Evolutionary conservation across 2,113 vertebrate genomes (phyloP).

Genomic region (Hippocampus zosterae): DNA sequence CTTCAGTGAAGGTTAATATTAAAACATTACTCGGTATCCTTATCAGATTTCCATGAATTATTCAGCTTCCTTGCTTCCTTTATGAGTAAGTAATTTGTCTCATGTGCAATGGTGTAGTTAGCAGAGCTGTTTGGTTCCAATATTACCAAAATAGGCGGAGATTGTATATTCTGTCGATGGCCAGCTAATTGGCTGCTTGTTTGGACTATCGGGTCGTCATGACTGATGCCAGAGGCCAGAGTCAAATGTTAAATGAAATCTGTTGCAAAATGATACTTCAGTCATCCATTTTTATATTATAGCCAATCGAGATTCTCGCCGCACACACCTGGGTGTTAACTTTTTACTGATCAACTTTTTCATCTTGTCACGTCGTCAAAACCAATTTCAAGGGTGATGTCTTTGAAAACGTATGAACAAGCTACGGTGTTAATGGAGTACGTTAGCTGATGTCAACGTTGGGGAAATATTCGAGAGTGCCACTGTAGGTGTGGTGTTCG

Average conservation of each 20-base stretch:
- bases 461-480: background rate
- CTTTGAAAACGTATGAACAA: background rate
- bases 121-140: background rate
- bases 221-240: background rate
- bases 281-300: background rate
- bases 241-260: background rate
- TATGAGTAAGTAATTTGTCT: background rate
- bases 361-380: background rate
- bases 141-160: background rate
- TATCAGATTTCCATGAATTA: background rate
- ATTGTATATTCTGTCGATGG: background rate
- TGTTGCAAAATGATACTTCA: background rate
- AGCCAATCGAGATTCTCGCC: background rate
- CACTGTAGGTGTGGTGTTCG: background rate
- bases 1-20: constrained; percentile 2
- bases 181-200: background rate
- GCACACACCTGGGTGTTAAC: background rate
- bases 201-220: background rate
- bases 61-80: background rate
- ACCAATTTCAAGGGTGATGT: background rate
- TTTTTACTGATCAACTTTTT: background rate
- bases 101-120: background rate
- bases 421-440: no score
- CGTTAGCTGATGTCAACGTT: background rate
- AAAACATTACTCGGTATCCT: constrained; percentile 18